Base-by-base conservation (phyloP, 2,888 invertebrate genomes). In the Acrocyrtus sp. region DNA sequence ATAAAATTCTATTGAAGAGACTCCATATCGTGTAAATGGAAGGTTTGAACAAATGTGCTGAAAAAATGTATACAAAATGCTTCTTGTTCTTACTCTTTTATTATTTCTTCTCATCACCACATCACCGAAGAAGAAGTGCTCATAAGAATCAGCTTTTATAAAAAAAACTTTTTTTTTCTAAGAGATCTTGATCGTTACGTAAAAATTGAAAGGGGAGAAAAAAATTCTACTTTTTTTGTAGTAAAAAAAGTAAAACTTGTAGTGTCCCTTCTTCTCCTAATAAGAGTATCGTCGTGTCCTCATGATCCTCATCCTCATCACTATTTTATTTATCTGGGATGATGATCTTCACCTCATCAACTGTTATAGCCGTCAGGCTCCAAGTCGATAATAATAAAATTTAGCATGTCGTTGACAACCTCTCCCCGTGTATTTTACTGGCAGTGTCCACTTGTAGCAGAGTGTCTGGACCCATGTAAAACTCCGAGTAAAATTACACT, bases 331-430 rank as follows among this genome's bases (percentile, higher is more conserved):
- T 47, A 47, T 15, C 10, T 47, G 19, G 10, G 10, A 17, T 47
- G 10, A 61, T 51, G 50, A 61, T 61, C 39, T 50, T 27, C 41
- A 51, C 47, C 21, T 12, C 39, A 10, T 12, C 12, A 12, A 29
- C 22, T 47, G 47, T 60, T 39, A 39, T 39, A 47, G 27, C 45
- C 47, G 58, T 60, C 50, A 61, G 50, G 50, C 39, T 50, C 48
- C 43, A 27, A 67, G 61, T 68, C 69, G 62, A 69, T 69, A 69
- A 69, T 62, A 69, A 69, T 69, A 69, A 69, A 69, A 69, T 62
- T 62, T 62, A 61, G 48, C 69, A 56, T 48, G 69, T 62, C 61
- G 69, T 56, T 69, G 69, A 69, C 69, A 69, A 69, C 56, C 29
- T 58, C 29, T 57, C 21, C 12, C 54, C 53, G 21, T 34, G 66